A percentile compares a stretch with the other conserved stretches of the same genome.
Conservation (phyloP, 2,888 invertebrate genomes). For the Eulithis testata region DNA sequence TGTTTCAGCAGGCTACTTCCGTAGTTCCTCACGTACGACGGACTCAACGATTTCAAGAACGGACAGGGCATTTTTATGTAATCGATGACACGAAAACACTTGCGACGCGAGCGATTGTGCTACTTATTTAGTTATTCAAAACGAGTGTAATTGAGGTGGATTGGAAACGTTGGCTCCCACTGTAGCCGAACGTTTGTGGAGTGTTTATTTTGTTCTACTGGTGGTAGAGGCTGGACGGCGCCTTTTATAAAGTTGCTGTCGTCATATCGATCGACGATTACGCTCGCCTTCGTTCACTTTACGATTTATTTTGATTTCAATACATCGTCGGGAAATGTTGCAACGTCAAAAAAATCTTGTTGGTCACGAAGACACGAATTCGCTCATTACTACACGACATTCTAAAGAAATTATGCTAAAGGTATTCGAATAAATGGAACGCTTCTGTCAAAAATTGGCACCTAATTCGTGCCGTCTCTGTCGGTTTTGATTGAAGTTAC, state of each 20-base stretch:
- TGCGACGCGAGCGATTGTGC: constrained; percentile 56
- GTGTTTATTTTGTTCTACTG: constrained; percentile 66
- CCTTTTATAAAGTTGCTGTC: constrained; percentile 81
- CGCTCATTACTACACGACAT: neutral
- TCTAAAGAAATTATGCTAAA: constrained; percentile 19
- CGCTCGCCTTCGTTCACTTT: constrained; percentile 58
- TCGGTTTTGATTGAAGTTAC: neutral
- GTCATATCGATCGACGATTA: constrained; percentile 82
- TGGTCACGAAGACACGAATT: constrained; percentile 9
- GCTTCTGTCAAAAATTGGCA: constrained; percentile 16
- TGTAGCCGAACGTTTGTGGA: constrained; percentile 80
- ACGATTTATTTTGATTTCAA: constrained; percentile 68
- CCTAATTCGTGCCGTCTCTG: neutral
- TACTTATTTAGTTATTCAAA: constrained; percentile 48
- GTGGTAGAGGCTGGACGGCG: constrained; percentile 56
- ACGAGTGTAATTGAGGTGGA: constrained; percentile 19
- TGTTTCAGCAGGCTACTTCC: constrained; percentile 90
- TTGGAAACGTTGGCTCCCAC: constrained; percentile 79
- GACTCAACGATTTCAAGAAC: constrained; percentile 91
- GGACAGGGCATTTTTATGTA: constrained; percentile 93
- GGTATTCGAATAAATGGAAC: constrained; percentile 7
- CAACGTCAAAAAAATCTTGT: constrained; percentile 49
- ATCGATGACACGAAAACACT: constrained; percentile 67
- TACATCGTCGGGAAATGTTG: constrained; percentile 47
- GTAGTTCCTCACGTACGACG: constrained; percentile 93